phyloP scores from a whole-genome alignment of 2,113 vertebrate genomes.

The Sinocyclocheilus anophthalmus region DNA sequence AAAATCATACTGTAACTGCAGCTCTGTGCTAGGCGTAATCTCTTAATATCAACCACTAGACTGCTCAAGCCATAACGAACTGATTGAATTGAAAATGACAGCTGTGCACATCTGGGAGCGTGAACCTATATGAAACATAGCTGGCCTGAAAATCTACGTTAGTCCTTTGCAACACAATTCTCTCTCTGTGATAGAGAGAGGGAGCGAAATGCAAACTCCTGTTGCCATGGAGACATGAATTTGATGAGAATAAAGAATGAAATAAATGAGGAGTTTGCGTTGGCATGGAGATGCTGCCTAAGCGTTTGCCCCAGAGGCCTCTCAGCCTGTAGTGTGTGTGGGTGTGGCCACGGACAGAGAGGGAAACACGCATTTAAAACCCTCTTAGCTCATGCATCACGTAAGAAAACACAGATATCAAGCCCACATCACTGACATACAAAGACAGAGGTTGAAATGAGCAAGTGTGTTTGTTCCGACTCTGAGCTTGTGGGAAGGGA shows the following conservation, averaged over 20 bases:
- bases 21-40: background rate
- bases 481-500: background rate
- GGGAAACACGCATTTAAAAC: constrained; percentile 22
- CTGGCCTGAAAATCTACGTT: constrained; percentile 41
- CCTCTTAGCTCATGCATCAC: constrained; percentile 6
- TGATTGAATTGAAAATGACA: background rate
- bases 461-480: background rate
- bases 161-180: constrained; percentile 48
- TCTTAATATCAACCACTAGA: background rate
- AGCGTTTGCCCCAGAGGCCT: constrained; percentile 53
- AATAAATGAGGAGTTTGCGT: constrained; percentile 60
- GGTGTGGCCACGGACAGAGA: constrained; percentile 39
- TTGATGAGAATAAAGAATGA: constrained; percentile 63
- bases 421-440: constrained; percentile 13
- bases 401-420: background rate
- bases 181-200: constrained; percentile 17
- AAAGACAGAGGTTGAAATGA: background rate
- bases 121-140: constrained; percentile 7
- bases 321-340: constrained; percentile 47
- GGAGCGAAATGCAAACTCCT: constrained; percentile 59
- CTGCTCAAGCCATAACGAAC: background rate
- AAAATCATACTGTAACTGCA: background rate
- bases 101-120: no score
- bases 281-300: constrained; percentile 60
- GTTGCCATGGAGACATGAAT: constrained; percentile 64